Evolutionary conservation across 92 coral and sea anemone genomes (phyloP).

Genomic region (Siderastrea radians): DNA sequence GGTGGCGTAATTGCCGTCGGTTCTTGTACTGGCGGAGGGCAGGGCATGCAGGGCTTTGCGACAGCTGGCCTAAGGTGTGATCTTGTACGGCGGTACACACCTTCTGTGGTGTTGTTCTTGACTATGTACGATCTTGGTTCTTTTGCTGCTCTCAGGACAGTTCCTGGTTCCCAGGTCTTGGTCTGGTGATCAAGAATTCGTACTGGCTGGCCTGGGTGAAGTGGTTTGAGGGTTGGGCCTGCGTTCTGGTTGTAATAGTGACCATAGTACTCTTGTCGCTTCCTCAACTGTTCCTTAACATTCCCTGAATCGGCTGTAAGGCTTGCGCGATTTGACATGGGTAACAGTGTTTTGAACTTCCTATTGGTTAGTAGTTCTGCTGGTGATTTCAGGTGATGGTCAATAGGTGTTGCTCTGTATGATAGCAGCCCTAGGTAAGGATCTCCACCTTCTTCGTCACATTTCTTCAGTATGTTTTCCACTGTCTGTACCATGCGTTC

Average conservation of each 20-base stretch:
- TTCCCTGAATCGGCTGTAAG: neutral
- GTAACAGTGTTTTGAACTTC: conserved; percentile 38
- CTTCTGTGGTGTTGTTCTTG: conserved; percentile 50
- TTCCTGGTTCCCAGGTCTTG: conserved; percentile 59
- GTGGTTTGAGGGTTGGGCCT: conserved; percentile 36
- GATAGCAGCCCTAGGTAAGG: too few relatives aligned
- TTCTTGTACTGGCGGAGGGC: conserved; percentile 43
- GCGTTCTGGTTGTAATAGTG: conserved; percentile 13
- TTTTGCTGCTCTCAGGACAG: neutral
- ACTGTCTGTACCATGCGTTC: neutral
- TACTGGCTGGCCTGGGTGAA: conserved; percentile 43
- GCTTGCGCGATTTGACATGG: conserved; percentile 26
- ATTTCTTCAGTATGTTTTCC: neutral
- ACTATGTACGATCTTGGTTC: conserved; percentile 75
- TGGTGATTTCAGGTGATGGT: conserved; percentile 24
- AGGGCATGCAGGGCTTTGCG: neutral
- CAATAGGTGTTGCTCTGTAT: conserved; percentile 21
- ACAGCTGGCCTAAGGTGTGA: conserved; percentile 43
- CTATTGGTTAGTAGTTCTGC: conserved; percentile 53
- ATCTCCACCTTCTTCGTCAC: neutral
- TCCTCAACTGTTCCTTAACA: neutral
- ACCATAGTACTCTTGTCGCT: neutral
- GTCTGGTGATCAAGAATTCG: conserved; percentile 57
- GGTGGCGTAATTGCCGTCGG: conserved; percentile 20
- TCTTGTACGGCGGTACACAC: conserved; percentile 65